Base-by-base conservation (phyloP, 2,888 invertebrate species). In the Hirtodrosophila cameraria region DNA sequence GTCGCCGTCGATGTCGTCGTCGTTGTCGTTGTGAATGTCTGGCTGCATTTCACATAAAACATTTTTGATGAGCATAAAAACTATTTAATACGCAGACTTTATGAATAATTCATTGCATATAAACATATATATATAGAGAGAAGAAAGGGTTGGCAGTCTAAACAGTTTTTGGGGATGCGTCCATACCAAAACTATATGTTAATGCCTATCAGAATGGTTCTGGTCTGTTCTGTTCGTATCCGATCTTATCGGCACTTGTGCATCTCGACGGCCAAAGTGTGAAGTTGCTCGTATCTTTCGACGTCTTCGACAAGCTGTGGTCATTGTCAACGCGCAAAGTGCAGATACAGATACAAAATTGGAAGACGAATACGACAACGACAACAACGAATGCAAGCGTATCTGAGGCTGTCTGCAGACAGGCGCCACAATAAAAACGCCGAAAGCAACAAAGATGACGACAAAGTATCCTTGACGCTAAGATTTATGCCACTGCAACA, bases 221-320 rank as follows among this genome's bases (percentile, higher is more conserved):
- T 20, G 38, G 16, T 23, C 12, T 16, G 23, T 28, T 20, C 18
- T 20, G 23, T 25, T 31, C 28, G 27, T 31, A 30, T 25, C 11
- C 28, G 71, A 62, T 70, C 67, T 78, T 77, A 77, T 77, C 77
- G 63, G 31, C 69, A 58, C 68, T 62, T 72, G 78, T 68, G 72
- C 80, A 79, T 79, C 80, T 65, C 45, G 54, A 23, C 50, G 62
- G 41, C 54, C 42, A 72, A 84, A 84, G 83, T 84, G 83, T 84
- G 83, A 84, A 84, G 84, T 81, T 71, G 82, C 86, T 88, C 86
- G 89, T 89, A 88, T 88, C 87, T 88, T 82, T 83, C 78, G 70
- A 58, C 38, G 73, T 49, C 42, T 33, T 61, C 23, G 82, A 85
- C 88, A 87, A 71, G 86, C 82, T 87, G 87, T 72, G 87, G 86